Base-by-base conservation (phyloP, 2,113 vertebrate genomes). In the Delphinus delphis region DNA sequence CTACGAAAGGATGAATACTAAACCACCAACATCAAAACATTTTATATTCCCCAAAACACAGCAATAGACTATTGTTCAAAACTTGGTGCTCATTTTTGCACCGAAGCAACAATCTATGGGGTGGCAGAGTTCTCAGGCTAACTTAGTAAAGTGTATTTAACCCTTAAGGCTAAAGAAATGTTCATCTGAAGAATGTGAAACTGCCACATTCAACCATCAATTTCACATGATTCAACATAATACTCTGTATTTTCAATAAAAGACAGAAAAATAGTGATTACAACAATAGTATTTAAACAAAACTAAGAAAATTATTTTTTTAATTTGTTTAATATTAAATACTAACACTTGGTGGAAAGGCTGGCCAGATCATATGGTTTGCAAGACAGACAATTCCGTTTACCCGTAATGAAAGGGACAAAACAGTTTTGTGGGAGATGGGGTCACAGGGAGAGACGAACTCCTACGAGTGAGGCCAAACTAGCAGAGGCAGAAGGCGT, bases 91-190 rank as follows among this genome's bases (percentile, higher is more conserved):
- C 62, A 68, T 65, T 93, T 88, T 68, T 84, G 58, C n/a, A 95
- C 21, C 50, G 23, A 95, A 95, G 88, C 26, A 95, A 93, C 36
- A 82, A 76, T 47, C 50, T 91, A 58, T 20, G 23, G 33, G 33
- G 25, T 89, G 53, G 62, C 17, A 81, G 36, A 95, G 25, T 77
- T 93, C 38, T 63, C 62, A 95, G 25, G 4, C 8, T 74, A 95
- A 50, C 15, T 58, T 77, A 83, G 67, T 67, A 38, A 74, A 62
- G 41, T 63, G 18, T 85, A 53, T 86, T 97, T 79, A 95, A 81
- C 26, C 20, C n/a, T 90, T 13, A 91, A 71, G 8, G 28, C 62
- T 93, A 90, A 74, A 97, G 74, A 93, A 96, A 96, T 81, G 83
- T 53, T 93, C 76, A 33, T 80, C 85, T 70, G 36, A 97, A 85